Conservation (phyloP, 2,888 invertebrate species). For the Epirrita christyi region DNA sequence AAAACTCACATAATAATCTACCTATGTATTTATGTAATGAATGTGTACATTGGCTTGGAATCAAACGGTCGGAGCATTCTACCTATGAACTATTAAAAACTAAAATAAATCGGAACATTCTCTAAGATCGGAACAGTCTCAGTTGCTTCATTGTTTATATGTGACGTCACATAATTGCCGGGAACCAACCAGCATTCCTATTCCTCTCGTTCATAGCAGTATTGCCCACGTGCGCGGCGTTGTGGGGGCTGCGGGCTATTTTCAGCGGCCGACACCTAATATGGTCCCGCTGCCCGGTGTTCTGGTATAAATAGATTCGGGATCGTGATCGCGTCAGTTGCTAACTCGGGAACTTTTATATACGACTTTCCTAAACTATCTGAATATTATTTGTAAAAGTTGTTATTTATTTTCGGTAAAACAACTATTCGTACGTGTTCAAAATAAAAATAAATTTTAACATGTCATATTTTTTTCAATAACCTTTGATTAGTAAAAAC, state of each 20-base stretch:
- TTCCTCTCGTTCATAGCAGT: conserved; percentile 12
- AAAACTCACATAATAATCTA: conserved; percentile 10
- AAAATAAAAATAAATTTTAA: too few relatives aligned
- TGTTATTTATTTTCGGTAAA: too few relatives aligned
- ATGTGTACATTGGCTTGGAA: conserved; percentile 9
- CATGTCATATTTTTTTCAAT: too few relatives aligned
- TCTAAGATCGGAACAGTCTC: conserved; percentile 21
- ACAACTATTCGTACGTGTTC: too few relatives aligned
- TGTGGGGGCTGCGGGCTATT: conserved; percentile 70
- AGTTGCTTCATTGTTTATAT: conserved; percentile 37
- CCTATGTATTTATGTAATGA: conserved; percentile 5
- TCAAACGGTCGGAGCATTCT: conserved; percentile 10
- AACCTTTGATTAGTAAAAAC: too few relatives aligned
- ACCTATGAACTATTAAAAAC: conserved; percentile 16
- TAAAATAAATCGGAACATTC: conserved; percentile 21
- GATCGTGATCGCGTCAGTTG: conserved; percentile 54
- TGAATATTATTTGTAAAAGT: background rate
- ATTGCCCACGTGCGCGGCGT: conserved; percentile 39
- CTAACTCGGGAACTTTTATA: conserved; percentile 15
- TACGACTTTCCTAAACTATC: conserved; percentile 21
- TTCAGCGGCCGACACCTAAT: conserved; percentile 77
- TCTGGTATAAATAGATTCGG: conserved; percentile 72
- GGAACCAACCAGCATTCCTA: conserved; percentile 15
- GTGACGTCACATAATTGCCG: conserved; percentile 34
- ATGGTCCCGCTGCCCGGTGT: conserved; percentile 78